Evolutionary conservation across 2,888 invertebrate genomes (phyloP).

Genomic region (Protodeltote pygarga): DNA sequence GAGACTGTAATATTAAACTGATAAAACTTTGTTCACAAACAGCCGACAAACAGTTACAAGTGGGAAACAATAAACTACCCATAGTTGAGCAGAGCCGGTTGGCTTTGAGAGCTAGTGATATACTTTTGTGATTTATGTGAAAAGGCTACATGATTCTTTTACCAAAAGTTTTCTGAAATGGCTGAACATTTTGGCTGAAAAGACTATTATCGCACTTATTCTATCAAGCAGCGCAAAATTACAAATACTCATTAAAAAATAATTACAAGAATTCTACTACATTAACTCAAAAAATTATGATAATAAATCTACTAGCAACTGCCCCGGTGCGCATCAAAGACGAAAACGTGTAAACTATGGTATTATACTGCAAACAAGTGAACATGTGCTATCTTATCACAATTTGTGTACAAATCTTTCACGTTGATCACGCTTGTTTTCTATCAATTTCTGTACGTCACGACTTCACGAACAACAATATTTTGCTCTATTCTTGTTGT

Average conservation of each 20-base stretch:
- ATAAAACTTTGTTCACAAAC: slow-evolving; percentile 26
- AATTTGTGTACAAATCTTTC: slow-evolving; percentile 25
- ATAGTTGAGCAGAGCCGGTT: slow-evolving; percentile 15
- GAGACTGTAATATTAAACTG: neutral
- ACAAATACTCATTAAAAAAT: too few species aligned
- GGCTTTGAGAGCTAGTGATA: slow-evolving; percentile 10
- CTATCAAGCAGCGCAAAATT: too few species aligned
- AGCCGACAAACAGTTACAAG: slow-evolving; percentile 17
- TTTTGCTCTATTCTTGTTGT: slow-evolving; percentile 28
- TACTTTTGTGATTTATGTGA: slow-evolving; percentile 23
- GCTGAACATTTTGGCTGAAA: too few species aligned
- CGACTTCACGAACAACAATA: slow-evolving; percentile 38
- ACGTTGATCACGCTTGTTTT: slow-evolving; percentile 40
- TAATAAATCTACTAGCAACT: too few species aligned
- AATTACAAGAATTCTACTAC: too few species aligned
- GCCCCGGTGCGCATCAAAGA: too few species aligned
- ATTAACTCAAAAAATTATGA: too few species aligned
- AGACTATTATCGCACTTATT: too few species aligned
- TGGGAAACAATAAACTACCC: slow-evolving; percentile 37
- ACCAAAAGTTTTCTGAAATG: too few species aligned
- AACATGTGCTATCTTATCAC: slow-evolving; percentile 34
- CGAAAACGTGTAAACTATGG: neutral
- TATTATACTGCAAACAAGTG: slow-evolving; percentile 10
- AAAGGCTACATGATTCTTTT: too few species aligned
- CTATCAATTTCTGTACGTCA: slow-evolving; percentile 40